phyloP scores from a whole-genome alignment of 2,797 vertebrate genomes.

The Geotrypetes seraphini region DNA sequence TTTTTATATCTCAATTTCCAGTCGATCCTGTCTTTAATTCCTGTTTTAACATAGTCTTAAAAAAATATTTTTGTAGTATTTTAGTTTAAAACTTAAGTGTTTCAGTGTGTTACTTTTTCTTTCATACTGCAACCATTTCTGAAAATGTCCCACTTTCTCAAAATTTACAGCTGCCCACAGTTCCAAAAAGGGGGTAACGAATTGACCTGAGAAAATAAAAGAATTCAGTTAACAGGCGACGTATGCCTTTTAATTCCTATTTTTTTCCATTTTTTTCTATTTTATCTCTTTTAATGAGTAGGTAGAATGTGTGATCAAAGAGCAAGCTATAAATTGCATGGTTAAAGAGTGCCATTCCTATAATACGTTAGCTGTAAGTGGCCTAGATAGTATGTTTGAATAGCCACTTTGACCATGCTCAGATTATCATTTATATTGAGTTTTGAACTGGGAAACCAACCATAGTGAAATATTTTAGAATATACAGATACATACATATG shows the following conservation, averaged over 20 bases:
- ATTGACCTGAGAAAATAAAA: conserved; percentile 50
- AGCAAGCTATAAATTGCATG: conserved; percentile 41
- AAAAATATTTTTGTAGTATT: conserved; percentile 27
- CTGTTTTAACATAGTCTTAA: conserved; percentile 37
- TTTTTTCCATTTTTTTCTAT: conserved; percentile 42
- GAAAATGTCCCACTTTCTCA: conserved; percentile 52
- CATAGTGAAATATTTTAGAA: conserved; percentile 21
- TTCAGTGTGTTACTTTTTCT: conserved; percentile 41
- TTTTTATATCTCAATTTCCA: conserved; percentile 42
- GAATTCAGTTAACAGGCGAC: conserved; percentile 55
- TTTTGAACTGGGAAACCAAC: conserved; percentile 30
- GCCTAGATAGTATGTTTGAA: conserved; percentile 19
- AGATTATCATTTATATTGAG: conserved; percentile 33
- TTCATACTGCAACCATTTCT: conserved; percentile 50
- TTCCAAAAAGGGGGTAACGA: conserved; percentile 43
- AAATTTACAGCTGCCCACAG: conserved; percentile 54
- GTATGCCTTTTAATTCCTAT: conserved; percentile 53
- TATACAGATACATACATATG: too few species aligned
- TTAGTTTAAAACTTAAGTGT: conserved; percentile 32
- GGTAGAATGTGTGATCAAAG: conserved; percentile 37
- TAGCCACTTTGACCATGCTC: conserved; percentile 49
- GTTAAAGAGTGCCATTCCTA: conserved; percentile 40
- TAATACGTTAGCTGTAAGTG: conserved; percentile 29
- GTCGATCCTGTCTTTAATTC: conserved; percentile 43
- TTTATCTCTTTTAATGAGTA: conserved; percentile 38